phyloP scores from a whole-genome alignment of 2,797 vertebrate species.

The Melanotaenia maccullochi region DNA sequence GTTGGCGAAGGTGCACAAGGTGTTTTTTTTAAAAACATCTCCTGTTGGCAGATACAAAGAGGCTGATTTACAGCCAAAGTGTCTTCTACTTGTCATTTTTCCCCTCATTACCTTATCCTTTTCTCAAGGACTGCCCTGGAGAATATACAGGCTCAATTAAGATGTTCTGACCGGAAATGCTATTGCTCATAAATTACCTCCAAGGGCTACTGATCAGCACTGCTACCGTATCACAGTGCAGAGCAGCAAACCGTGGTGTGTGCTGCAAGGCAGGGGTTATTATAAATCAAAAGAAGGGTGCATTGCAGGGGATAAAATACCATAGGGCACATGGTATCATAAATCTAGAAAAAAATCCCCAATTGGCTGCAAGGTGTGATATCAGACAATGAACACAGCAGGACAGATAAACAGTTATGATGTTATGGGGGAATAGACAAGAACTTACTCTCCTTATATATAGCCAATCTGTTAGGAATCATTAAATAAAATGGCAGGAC shows the following conservation, averaged over 20 bases:
- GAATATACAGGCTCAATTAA: conserved; percentile 84
- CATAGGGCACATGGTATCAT: conserved; percentile 54
- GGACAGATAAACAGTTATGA: conserved; percentile 64
- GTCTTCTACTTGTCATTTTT: conserved; percentile 77
- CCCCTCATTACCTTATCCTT: conserved; percentile 80
- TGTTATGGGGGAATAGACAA: conserved; percentile 45
- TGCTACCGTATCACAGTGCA: conserved; percentile 42
- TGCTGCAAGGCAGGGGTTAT: conserved; percentile 54
- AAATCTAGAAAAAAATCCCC: conserved; percentile 75
- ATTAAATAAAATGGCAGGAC: conserved; percentile 18
- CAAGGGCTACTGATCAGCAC: conserved; percentile 77
- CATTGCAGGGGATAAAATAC: conserved; percentile 70
- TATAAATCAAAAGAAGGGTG: conserved; percentile 75
- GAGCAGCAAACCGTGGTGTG: conserved; percentile 39
- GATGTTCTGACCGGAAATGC: conserved; percentile 80
- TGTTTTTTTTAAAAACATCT: conserved; percentile 22
- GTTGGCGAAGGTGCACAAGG: conserved; percentile 42
- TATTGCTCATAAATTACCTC: conserved; percentile 83
- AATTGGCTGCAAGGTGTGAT: conserved; percentile 56
- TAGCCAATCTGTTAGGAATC: conserved; percentile 1
- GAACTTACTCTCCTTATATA: conserved; percentile 39
- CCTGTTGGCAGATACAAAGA: conserved; percentile 53
- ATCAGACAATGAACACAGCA: conserved; percentile 54
- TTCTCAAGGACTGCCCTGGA: conserved; percentile 81
- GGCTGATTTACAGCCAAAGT: conserved; percentile 77